Evolutionary conservation across 2,797 vertebrate species (phyloP).

Genomic region (Acestrorhynchus altus): DNA sequence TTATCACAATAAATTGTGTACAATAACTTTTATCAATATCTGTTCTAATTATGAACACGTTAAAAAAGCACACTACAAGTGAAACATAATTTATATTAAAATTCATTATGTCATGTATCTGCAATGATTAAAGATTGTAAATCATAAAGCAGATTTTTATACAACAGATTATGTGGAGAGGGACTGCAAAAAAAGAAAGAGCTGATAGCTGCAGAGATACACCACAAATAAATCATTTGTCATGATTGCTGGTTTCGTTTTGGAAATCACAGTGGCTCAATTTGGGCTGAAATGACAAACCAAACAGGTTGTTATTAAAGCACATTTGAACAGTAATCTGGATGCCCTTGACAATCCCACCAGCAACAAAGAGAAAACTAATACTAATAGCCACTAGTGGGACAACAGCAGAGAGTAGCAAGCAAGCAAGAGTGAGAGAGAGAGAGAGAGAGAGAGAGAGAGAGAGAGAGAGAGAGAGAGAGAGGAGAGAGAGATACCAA

Average conservation of each 20-base stretch:
- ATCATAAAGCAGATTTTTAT: not conserved
- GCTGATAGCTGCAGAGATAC: not conserved
- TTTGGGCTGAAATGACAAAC: slow-evolving; percentile 25
- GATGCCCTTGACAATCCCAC: slow-evolving; percentile 17
- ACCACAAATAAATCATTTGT: slow-evolving; percentile 34
- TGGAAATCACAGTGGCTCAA: slow-evolving; percentile 3
- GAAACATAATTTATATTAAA: too few relatives aligned
- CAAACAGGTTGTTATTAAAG: slow-evolving; percentile 42
- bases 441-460: not conserved
- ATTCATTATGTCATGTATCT: too few relatives aligned
- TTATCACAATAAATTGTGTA: too few relatives aligned
- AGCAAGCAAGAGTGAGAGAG: not conserved
- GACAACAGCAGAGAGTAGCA: slow-evolving; percentile 5
- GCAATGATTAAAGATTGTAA: too few relatives aligned
- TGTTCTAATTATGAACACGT: too few relatives aligned
- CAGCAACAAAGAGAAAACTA: slow-evolving; percentile 21
- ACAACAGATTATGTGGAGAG: not conserved
- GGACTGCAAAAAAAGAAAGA: not conserved
- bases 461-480: not conserved
- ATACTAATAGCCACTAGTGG: slow-evolving; percentile 5
- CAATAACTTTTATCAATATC: too few relatives aligned
- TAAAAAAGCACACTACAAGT: too few relatives aligned
- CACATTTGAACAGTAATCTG: slow-evolving; percentile 9
- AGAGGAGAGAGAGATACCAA: not conserved
- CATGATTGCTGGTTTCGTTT: slow-evolving; percentile 36